These are phyloP conservation scores for Tetragnatha versicolor DNA, from an alignment of 1,140 invertebrate species.

Conservation along the genomic window DNA sequence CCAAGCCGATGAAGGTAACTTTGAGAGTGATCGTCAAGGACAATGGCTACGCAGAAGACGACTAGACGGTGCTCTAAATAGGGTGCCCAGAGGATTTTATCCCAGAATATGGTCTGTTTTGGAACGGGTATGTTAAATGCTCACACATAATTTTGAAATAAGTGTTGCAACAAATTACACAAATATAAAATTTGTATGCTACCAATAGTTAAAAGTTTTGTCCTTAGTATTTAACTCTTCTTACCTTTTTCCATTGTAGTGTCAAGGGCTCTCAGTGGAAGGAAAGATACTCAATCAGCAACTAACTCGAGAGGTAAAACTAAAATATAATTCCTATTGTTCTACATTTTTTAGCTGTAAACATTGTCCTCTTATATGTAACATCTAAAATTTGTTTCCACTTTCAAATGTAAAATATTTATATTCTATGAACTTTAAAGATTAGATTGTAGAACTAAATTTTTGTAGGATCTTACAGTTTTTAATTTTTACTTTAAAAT, in stretches of 20 bases:
- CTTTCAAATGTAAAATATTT: no score
- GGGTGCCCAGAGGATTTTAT: conserved; percentile 97
- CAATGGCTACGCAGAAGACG: conserved; percentile 94
- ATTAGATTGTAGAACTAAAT: neutral
- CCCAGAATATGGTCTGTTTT: conserved; percentile 86
- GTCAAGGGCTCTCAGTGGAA: conserved; percentile 89
- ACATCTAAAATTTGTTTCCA: no score
- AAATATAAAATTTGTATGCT: neutral
- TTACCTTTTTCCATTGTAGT: conserved; percentile 70
- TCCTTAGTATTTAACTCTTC: neutral
- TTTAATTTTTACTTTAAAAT: neutral
- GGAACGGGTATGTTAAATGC: conserved; percentile 77
- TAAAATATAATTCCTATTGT: neutral
- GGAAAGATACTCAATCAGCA: conserved; percentile 86
- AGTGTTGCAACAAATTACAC: no score
- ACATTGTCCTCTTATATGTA: no score
- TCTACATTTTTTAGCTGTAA: no score
- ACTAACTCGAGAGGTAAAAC: conserved; percentile 82
- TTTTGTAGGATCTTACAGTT: neutral
- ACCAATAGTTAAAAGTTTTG: neutral
- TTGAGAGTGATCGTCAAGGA: conserved; percentile 83
- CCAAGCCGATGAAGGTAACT: conserved; percentile 58
- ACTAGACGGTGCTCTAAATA: conserved; percentile 95
- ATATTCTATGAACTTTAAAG: neutral
- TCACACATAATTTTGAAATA: no score